Evolutionary conservation across 2,797 vertebrate genomes (phyloP).

Genomic region (Girardinus metallicus): DNA sequence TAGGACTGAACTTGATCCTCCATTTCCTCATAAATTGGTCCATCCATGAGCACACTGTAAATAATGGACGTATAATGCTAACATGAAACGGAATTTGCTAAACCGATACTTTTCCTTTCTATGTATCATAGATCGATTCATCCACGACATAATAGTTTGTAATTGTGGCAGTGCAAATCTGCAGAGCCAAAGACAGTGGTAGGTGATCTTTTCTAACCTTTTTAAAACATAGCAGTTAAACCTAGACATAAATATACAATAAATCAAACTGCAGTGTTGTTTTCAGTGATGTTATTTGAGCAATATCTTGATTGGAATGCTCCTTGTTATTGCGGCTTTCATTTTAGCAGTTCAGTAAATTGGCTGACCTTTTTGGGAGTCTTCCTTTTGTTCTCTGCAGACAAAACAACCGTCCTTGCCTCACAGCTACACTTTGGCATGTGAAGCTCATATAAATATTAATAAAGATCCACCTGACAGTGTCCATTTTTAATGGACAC

Average conservation of each 20-base stretch:
- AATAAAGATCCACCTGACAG: conserved; percentile 73
- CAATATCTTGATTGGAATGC: conserved; percentile 79
- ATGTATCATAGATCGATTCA: conserved; percentile 48
- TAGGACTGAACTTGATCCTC: conserved; percentile 87
- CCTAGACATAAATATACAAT: conserved; percentile 3
- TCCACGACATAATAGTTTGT: conserved; percentile 37
- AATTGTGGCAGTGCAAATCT: conserved; percentile 6
- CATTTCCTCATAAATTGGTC: conserved; percentile 79
- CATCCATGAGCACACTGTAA: conserved; percentile 71
- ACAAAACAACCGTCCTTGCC: conserved; percentile 59
- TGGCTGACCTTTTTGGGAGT: conserved; percentile 76
- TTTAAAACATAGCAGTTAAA: conserved; percentile 19
- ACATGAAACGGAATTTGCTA: conserved; percentile 68
- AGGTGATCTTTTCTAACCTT: conserved; percentile 15
- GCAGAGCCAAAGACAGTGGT: conserved; percentile 13
- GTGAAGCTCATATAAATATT: conserved; percentile 78
- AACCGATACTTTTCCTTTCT: conserved; percentile 57
- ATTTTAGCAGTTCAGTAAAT: conserved; percentile 77
- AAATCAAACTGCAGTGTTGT: conserved; percentile 56
- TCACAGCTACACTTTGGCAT: conserved; percentile 46
- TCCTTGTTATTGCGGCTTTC: conserved; percentile 79
- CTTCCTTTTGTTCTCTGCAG: conserved; percentile 58
- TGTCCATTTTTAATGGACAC: conserved; percentile 75
- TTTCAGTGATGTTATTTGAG: conserved; percentile 70
- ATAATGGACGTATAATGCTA: conserved; percentile 71